Evolutionary conservation across 2,888 invertebrate genomes (phyloP).

Genomic region (Protula sp.): DNA sequence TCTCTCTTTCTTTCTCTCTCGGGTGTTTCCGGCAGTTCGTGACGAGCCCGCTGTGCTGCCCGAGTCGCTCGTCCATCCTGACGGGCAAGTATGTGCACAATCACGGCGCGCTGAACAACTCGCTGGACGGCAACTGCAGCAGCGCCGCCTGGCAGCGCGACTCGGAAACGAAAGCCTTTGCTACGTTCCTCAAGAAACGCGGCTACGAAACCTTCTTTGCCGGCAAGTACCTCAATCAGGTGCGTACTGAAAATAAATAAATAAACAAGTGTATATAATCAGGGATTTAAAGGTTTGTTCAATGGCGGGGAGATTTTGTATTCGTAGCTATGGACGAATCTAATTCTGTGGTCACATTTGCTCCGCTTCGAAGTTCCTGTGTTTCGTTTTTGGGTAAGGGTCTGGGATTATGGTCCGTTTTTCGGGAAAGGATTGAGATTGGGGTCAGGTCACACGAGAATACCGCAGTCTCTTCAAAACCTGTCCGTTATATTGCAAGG

Average conservation of each 20-base stretch:
- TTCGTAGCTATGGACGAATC: no score
- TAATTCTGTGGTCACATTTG: no score
- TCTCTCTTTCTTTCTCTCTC: no score
- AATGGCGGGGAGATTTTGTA: background rate
- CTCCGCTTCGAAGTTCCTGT: no score
- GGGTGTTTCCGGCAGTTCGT: no score
- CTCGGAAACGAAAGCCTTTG: slow-evolving; percentile 67
- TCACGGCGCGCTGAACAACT: slow-evolving; percentile 73
- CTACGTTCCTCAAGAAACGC: slow-evolving; percentile 63
- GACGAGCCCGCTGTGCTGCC: slow-evolving; percentile 81
- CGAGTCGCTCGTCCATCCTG: slow-evolving; percentile 79
- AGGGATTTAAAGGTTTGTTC: background rate
- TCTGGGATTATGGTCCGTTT: no score
- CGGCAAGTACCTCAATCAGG: slow-evolving; percentile 90
- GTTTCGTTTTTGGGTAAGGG: no score
- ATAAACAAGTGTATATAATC: no score
- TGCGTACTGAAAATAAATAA: slow-evolving; percentile 43
- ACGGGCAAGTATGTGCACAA: slow-evolving; percentile 82
- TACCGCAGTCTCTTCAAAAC: no score
- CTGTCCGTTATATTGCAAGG: no score
- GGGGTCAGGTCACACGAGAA: no score
- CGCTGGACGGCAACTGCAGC: slow-evolving; percentile 70
- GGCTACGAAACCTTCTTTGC: slow-evolving; percentile 82
- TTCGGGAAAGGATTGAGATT: no score
- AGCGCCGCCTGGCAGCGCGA: slow-evolving; percentile 64